A percentile compares a stretch with the other conserved stretches of the same genome.
Evolutionary conservation across 2,113 vertebrate genomes (phyloP).

Genomic region (Alethe diademata): DNA sequence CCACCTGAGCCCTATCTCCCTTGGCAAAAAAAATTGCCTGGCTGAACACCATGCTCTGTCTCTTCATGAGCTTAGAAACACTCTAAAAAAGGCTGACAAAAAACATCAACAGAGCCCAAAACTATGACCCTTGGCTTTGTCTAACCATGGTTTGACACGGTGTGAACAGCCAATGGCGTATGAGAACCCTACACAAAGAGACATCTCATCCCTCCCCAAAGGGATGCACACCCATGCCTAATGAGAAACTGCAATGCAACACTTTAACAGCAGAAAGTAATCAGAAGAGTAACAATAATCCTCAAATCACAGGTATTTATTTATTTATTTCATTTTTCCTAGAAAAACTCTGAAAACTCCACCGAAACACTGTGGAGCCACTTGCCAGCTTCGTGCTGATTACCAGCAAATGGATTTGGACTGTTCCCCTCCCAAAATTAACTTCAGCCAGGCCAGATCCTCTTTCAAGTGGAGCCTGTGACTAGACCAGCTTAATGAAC

Average conservation of each 20-base stretch:
- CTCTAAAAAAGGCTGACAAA: background rate
- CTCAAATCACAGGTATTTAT: background rate
- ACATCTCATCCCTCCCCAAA: background rate
- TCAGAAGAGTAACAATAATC: background rate
- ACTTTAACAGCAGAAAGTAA: background rate
- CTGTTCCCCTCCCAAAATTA: background rate
- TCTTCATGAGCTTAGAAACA: background rate
- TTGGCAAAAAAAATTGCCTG: fast-evolving
- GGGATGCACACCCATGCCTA: background rate
- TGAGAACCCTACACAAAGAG: background rate
- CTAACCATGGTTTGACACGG: fast-evolving
- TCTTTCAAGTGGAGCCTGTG: background rate
- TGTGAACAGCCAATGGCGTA: fast-evolving
- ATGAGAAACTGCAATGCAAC: background rate
- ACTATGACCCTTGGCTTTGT: fast-evolving
- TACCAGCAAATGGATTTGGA: background rate
- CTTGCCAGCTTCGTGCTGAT: background rate
- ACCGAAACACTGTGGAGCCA: fast-evolving
- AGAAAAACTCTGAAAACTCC: background rate
- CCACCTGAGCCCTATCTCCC: background rate
- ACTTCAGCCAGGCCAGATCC: background rate
- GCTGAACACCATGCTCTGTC: background rate
- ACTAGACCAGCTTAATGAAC: background rate
- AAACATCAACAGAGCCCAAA: background rate
- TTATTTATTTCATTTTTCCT: background rate